Base-by-base conservation (phyloP, 2,888 invertebrate genomes). In the Meiosimyza decipiens region DNA sequence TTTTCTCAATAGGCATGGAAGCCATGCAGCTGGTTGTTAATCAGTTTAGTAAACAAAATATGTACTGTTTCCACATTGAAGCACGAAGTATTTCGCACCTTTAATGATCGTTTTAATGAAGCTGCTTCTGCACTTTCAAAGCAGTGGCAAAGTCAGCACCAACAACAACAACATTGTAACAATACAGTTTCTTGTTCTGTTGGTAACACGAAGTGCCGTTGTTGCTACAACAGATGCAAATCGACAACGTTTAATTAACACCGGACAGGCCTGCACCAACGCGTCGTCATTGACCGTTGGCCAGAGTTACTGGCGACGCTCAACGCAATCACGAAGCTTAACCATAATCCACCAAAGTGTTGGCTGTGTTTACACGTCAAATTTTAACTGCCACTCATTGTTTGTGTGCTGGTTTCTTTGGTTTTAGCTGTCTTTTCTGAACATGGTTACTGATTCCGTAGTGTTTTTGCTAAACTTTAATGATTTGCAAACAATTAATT, bases 161-260 rank as follows among this genome's bases (percentile, higher is more conserved):
- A 47, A 51, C 54, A 22, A 47, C 40, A 62, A 62, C 40, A 40
- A 64, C 55, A 40, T 40, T 40, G 9, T 6, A 59, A 60, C 60
- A 60, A 69, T 51, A 51, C 22, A 16, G 33, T 15, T 60, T 12
- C 69, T 69, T 59, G 59, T 69, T 59, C 57, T 67, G 16, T 18
- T 55, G 18, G 40, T 57, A 47, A 67, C 55, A 33, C 13, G 18
- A 47, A 28, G 22, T 67, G 54, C 54, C 47, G 40, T 67, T 67
- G 33, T 51, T 51, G 50, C 18, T 64, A 47, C 54, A 66, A 62
- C 62, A 33, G 54, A 60, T 72, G 71, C 71, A 71, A 71, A 71
- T 65, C 67, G 67, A 68, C 67, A 54, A 67, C 62, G 16, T 72
- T 72, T 72, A 67, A 72, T 72, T 72, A 72, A 55, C 68, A 72